Percentiles rank a stretch among this genome's conserved stretches.
These are phyloP conservation scores for Eilema depressum DNA, from an alignment of 2,888 invertebrate genomes.

Conservation along the genomic window DNA sequence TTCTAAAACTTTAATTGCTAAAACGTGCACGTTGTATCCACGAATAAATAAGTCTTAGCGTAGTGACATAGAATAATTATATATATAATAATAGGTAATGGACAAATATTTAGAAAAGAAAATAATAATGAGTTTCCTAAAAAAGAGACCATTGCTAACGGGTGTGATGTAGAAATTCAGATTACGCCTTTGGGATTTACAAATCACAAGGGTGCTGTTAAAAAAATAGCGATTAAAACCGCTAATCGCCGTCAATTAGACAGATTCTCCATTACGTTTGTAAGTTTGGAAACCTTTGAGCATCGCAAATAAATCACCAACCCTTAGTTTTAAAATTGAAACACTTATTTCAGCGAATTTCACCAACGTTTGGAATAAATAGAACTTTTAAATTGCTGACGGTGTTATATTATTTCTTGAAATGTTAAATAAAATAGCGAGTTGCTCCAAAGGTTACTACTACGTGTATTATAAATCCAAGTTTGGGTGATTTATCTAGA, in stretches of 20 bases:
- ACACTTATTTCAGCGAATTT: constrained; percentile 35
- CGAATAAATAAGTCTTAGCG: no score
- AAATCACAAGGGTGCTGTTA: no score
- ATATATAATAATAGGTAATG: no score
- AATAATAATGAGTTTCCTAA: no score
- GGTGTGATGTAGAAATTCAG: no score
- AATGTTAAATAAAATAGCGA: background rate
- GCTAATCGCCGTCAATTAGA: constrained; percentile 12
- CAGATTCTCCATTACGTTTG: background rate
- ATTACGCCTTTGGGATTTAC: no score
- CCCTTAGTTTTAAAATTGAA: constrained; percentile 38
- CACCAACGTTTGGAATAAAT: constrained; percentile 22
- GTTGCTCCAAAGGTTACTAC: no score
- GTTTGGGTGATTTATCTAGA: background rate
- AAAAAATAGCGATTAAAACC: background rate
- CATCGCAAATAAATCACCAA: constrained; percentile 36
- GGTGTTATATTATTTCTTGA: background rate
- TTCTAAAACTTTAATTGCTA: no score
- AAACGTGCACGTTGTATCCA: no score
- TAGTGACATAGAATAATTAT: no score
- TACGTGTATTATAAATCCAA: background rate
- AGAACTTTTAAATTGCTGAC: background rate
- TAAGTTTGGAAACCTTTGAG: background rate
- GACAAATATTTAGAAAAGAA: no score
- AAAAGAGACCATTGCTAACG: no score